Evolutionary conservation across 1,140 invertebrate genomes (phyloP).

Genomic region (Sarcophaga peregrina): DNA sequence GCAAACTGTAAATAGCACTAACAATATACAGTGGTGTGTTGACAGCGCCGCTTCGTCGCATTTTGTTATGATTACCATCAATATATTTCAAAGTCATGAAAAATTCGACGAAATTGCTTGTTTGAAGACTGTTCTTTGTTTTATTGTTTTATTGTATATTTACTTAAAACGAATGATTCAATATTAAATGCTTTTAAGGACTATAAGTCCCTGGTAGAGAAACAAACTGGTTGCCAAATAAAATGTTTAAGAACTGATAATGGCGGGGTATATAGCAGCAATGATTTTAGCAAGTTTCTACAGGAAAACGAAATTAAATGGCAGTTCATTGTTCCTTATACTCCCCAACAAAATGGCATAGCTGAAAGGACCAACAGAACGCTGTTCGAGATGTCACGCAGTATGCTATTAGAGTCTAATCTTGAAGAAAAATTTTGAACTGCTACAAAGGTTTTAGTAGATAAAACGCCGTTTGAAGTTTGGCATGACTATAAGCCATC

Average conservation of each 20-base stretch:
- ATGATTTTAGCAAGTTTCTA: constrained; percentile 52
- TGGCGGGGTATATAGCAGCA: constrained; percentile 53
- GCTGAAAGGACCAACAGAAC: constrained; percentile 56
- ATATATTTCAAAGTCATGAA: background rate
- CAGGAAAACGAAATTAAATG: constrained; percentile 45
- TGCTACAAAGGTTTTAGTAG: constrained; percentile 44
- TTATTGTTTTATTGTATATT: constrained; percentile 53
- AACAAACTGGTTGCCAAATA: constrained; percentile 52
- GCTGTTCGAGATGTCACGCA: constrained; percentile 55
- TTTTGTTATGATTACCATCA: background rate
- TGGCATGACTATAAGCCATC: constrained; percentile 52
- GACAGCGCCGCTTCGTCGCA: background rate
- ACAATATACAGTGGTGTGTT: background rate
- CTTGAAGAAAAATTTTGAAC: constrained; percentile 51
- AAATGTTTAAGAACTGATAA: constrained; percentile 57
- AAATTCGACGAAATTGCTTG: background rate
- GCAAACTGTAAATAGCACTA: background rate
- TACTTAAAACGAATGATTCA: constrained; percentile 55
- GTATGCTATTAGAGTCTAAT: constrained; percentile 61
- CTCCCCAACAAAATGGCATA: constrained; percentile 60
- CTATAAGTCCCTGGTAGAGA: constrained; percentile 55
- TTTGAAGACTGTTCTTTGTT: constrained; percentile 55
- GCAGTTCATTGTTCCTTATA: constrained; percentile 54
- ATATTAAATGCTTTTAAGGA: constrained; percentile 52
- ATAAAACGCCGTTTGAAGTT: constrained; percentile 46